Conservation (phyloP, 1,140 invertebrate species). For the Drosophila trapezifrons region DNA sequence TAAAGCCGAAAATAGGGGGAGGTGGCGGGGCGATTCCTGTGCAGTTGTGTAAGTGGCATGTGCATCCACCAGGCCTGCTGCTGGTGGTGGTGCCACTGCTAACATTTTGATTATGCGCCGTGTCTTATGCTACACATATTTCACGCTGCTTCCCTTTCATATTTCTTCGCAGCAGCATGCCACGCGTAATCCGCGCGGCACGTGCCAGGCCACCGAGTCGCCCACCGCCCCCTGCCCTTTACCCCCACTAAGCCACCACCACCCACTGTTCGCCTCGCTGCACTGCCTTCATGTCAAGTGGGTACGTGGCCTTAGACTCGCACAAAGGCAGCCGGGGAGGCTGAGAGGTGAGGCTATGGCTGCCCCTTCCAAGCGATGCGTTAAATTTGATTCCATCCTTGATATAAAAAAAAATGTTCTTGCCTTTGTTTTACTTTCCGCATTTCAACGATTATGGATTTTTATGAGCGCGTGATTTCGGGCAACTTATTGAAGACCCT, state of each 20-base stretch:
- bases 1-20: conserved; percentile 10
- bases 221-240: background rate
- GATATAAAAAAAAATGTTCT: conserved; percentile 59
- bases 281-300: conserved; percentile 60
- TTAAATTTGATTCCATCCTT: conserved; percentile 82
- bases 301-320: conserved; percentile 55
- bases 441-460: conserved; percentile 38
- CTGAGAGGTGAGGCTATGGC: conserved; percentile 3
- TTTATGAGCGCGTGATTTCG: conserved; percentile 50
- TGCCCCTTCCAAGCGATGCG: conserved; percentile 66
- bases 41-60: conserved; percentile 55
- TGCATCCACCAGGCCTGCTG: conserved; percentile 29
- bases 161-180: conserved; percentile 46
- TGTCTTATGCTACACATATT: conserved; percentile 81
- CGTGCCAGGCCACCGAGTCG: conserved; percentile 44
- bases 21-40: conserved; percentile 4
- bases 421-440: conserved; percentile 24
- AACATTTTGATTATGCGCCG: conserved; percentile 79
- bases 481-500: conserved; percentile 45
- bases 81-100: conserved; percentile 28
- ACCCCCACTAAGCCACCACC: conserved; percentile 6
- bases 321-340: conserved; percentile 20
- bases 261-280: conserved; percentile 22
- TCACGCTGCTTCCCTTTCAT: conserved; percentile 67
- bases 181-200: conserved; percentile 63